Percentiles rank a stretch among this genome's conserved stretches.
Evolutionary conservation across 2,113 vertebrate genomes (phyloP).

Genomic region (Melanerpes formicivorus): DNA sequence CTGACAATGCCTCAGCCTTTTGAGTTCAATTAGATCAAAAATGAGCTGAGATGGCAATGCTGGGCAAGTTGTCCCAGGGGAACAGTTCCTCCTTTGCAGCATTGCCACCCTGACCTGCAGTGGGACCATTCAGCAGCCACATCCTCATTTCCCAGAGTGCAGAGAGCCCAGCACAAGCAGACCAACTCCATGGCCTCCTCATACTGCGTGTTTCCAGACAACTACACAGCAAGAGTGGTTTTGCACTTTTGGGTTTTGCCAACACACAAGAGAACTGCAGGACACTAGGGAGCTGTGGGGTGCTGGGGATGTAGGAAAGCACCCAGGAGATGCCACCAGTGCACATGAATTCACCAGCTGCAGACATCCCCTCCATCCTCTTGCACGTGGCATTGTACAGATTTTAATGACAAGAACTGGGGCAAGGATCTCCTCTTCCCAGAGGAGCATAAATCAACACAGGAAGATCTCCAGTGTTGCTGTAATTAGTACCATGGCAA

Average conservation of each 20-base stretch:
- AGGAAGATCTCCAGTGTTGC: neutral
- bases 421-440: conserved; percentile 19
- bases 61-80: neutral
- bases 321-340: neutral
- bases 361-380: fast-evolving
- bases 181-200: neutral
- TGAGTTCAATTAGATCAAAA: neutral
- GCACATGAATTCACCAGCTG: fast-evolving
- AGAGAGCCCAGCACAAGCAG: neutral
- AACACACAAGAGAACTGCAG: neutral
- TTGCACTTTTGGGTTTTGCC: neutral
- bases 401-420: neutral
- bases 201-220: neutral
- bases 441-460: neutral
- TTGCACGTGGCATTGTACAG: fast-evolving
- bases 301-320: neutral
- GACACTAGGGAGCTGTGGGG: fast-evolving
- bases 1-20: neutral
- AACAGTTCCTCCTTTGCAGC: neutral
- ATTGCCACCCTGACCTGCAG: neutral
- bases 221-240: neutral
- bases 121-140: fast-evolving
- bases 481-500: conserved; percentile 28
- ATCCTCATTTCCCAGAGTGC: fast-evolving
- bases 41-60: neutral